Evolutionary conservation across 2,888 invertebrate genomes (phyloP).

Genomic region (Hipparchia semele): DNA sequence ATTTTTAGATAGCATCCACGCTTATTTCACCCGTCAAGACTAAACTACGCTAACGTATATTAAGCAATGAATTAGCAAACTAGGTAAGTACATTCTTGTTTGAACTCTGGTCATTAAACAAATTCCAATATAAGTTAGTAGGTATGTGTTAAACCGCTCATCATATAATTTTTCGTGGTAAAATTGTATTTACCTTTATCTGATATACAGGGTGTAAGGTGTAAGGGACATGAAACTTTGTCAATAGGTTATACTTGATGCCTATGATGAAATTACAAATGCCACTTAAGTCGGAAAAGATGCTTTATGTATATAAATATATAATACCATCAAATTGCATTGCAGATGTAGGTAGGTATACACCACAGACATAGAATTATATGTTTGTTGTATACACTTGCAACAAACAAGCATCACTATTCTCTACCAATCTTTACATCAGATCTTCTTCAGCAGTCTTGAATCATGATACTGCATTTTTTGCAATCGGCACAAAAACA

Average conservation of each 20-base stretch:
- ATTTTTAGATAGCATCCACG: constrained; percentile 19
- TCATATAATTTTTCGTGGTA: too few species aligned
- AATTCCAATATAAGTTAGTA: not conserved
- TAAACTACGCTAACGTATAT: constrained; percentile 4
- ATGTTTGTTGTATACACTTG: too few species aligned
- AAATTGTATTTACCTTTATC: too few species aligned
- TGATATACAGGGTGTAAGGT: too few species aligned
- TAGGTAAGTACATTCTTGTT: constrained; percentile 1
- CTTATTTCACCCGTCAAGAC: constrained; percentile 16
- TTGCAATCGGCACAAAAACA: constrained; percentile 6
- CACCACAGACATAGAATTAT: too few species aligned
- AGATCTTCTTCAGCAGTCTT: not conserved
- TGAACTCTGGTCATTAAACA: not conserved
- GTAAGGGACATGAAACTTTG: too few species aligned
- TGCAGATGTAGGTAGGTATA: not conserved
- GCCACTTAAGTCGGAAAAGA: too few species aligned
- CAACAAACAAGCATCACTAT: not conserved
- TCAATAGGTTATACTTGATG: too few species aligned
- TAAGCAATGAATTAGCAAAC: constrained; percentile 15
- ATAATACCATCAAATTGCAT: too few species aligned
- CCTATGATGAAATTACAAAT: too few species aligned
- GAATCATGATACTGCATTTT: constrained; percentile 10
- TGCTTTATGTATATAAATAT: too few species aligned
- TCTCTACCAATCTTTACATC: not conserved
- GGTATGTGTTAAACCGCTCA: not conserved